These are phyloP conservation scores for Phortica okadai DNA, from an alignment of 2,888 invertebrate genomes.

Conservation along the genomic window DNA sequence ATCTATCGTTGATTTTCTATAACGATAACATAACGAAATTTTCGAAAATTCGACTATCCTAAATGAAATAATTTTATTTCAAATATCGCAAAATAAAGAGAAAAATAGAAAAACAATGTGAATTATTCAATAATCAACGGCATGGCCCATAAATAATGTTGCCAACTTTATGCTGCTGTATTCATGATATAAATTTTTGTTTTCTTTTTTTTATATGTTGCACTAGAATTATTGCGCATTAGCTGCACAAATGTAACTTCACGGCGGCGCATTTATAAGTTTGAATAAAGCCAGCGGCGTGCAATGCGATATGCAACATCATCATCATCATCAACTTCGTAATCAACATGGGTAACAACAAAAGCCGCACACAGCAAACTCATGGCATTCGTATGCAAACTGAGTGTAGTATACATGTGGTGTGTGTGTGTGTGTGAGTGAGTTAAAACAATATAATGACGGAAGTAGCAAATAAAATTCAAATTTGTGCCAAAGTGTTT, in stretches of 20 bases:
- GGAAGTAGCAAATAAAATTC: constrained; percentile 71
- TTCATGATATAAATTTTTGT: too few relatives aligned
- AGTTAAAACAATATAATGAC: constrained; percentile 63
- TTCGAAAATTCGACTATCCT: too few relatives aligned
- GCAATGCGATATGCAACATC: constrained; percentile 48
- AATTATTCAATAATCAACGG: too few relatives aligned
- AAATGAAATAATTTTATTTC: too few relatives aligned
- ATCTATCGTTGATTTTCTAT: too few relatives aligned
- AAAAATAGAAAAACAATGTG: too few relatives aligned
- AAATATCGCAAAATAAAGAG: too few relatives aligned
- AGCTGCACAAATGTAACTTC: constrained; percentile 42
- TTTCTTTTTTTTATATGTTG: constrained; percentile 43
- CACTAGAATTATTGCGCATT: constrained; percentile 61
- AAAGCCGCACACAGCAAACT: constrained; percentile 14
- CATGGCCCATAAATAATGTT: too few relatives aligned
- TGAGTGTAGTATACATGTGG: too few relatives aligned
- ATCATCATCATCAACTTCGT: constrained; percentile 36
- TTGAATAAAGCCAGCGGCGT: constrained; percentile 48
- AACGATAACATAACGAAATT: too few relatives aligned
- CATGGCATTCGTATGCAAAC: background rate
- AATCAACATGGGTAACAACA: background rate
- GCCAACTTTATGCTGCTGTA: too few relatives aligned
- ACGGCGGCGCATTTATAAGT: constrained; percentile 61
- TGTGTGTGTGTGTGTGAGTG: constrained; percentile 28
- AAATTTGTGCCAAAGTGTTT: constrained; percentile 70